These are phyloP conservation scores for Nemopilema nomurai DNA, from an alignment of 30 jellyfish, hydroid and myxozoan species.

Conservation along the genomic window DNA sequence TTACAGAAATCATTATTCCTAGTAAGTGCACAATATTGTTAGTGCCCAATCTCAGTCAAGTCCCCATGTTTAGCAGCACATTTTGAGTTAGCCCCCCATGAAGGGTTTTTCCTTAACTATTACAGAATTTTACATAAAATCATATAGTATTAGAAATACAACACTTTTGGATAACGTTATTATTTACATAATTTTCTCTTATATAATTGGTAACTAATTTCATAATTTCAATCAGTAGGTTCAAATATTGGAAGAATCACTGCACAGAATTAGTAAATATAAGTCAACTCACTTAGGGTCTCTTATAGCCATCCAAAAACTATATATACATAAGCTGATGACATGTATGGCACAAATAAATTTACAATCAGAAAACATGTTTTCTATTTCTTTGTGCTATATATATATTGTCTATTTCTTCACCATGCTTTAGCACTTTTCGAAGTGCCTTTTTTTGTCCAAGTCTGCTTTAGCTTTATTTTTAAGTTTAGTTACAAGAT, in stretches of 20 bases:
- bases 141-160: background rate
- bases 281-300: background rate
- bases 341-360: background rate
- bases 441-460: constrained; percentile 29
- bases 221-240: background rate
- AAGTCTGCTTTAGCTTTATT: constrained; percentile 24
- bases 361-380: background rate
- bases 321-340: background rate
- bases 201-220: background rate
- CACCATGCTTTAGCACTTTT: constrained; percentile 25
- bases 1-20: background rate
- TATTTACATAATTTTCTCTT: background rate
- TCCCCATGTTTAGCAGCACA: background rate
- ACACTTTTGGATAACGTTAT: background rate
- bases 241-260: background rate
- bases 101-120: background rate
- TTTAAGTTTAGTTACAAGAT: constrained; percentile 20
- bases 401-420: constrained; percentile 1
- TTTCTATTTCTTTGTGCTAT: background rate
- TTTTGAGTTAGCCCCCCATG: background rate
- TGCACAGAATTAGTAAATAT: background rate
- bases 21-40: background rate
- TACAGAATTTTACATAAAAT: background rate
- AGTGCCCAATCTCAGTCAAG: background rate
- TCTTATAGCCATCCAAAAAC: background rate